These are phyloP conservation scores for Oreotragus oreotragus DNA, from an alignment of 2,113 vertebrate species.

Conservation along the genomic window DNA sequence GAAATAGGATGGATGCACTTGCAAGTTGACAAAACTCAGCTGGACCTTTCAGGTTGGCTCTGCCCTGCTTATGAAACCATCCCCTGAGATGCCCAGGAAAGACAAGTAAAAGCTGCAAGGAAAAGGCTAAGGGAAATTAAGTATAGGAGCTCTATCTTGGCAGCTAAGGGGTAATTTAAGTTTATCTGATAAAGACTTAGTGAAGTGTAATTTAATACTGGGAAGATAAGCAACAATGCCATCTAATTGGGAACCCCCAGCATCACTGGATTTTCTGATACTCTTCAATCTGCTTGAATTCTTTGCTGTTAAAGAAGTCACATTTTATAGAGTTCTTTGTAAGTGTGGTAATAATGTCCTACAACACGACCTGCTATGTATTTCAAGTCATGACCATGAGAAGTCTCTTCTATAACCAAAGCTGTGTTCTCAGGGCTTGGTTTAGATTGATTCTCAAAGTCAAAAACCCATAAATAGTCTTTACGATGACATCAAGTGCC, in stretches of 20 bases:
- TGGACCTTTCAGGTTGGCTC: not conserved
- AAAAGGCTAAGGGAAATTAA: slow-evolving; percentile 18
- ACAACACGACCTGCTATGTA: not conserved
- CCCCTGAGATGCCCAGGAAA: not conserved
- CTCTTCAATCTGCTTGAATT: not conserved
- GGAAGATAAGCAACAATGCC: not conserved
- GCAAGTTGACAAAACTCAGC: not conserved
- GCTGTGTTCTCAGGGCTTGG: not conserved
- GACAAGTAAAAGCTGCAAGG: not conserved
- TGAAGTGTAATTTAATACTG: slow-evolving; percentile 22
- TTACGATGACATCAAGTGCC: not conserved
- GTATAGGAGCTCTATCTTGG: not conserved
- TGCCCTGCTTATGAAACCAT: not conserved
- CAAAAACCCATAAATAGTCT: not conserved
- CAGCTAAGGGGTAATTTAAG: not conserved
- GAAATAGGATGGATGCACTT: not conserved
- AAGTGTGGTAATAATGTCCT: not conserved
- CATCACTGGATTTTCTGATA: not conserved
- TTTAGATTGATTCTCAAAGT: slow-evolving; percentile 17
- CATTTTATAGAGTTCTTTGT: slow-evolving; percentile 27
- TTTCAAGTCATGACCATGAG: not conserved
- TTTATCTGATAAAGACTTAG: not conserved
- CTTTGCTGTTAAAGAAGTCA: not conserved
- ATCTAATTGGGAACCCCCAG: not conserved
- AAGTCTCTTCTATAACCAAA: not conserved